phyloP scores from a whole-genome alignment of 2,797 vertebrate species.

The Bovichtus diacanthus region DNA sequence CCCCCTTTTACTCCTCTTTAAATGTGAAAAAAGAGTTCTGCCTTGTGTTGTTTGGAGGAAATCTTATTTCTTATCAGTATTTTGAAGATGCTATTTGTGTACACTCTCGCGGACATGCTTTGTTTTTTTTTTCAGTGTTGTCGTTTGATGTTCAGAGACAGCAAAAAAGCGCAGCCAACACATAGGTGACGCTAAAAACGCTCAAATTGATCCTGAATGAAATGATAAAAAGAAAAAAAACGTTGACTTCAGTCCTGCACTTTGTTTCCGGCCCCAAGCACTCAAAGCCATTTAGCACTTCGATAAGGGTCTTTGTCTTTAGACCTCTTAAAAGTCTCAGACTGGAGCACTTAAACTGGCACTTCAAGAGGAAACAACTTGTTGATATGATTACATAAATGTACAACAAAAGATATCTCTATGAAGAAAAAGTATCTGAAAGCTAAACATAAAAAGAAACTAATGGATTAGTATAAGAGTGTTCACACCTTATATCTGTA shows the following conservation, averaged over 20 bases:
- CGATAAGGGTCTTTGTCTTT: slow-evolving; percentile 56
- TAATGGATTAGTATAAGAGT: slow-evolving; percentile 58
- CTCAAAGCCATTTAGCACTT: slow-evolving; percentile 81
- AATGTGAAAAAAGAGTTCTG: slow-evolving; percentile 79
- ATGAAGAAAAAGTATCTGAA: slow-evolving; percentile 52
- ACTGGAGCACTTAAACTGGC: slow-evolving; percentile 83
- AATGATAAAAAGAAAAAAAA: slow-evolving; percentile 18
- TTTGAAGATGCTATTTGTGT: slow-evolving; percentile 67
- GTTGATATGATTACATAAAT: slow-evolving; percentile 32
- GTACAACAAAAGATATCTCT: slow-evolving; percentile 28
- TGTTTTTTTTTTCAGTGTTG: slow-evolving; percentile 62
- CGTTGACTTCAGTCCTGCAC: slow-evolving; percentile 57
- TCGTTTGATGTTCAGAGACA: slow-evolving; percentile 43
- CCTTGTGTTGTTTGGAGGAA: slow-evolving; percentile 63
- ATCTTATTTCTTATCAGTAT: slow-evolving; percentile 75
- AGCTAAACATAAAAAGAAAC: slow-evolving; percentile 54
- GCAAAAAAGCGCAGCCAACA: slow-evolving; percentile 32
- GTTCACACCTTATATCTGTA: slow-evolving; percentile 60
- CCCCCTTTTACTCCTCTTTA: slow-evolving; percentile 70
- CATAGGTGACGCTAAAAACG: too few relatives aligned
- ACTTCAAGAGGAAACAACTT: slow-evolving; percentile 62
- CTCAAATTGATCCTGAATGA: slow-evolving; percentile 3
- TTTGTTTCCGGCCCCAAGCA: slow-evolving; percentile 57
- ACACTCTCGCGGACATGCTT: slow-evolving; percentile 45
- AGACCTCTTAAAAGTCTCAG: slow-evolving; percentile 68